Evolutionary conservation across 2,888 invertebrate genomes (phyloP), one percentile per base, ranked within the genome.

Genomic region (Drepana falcataria): DNA sequence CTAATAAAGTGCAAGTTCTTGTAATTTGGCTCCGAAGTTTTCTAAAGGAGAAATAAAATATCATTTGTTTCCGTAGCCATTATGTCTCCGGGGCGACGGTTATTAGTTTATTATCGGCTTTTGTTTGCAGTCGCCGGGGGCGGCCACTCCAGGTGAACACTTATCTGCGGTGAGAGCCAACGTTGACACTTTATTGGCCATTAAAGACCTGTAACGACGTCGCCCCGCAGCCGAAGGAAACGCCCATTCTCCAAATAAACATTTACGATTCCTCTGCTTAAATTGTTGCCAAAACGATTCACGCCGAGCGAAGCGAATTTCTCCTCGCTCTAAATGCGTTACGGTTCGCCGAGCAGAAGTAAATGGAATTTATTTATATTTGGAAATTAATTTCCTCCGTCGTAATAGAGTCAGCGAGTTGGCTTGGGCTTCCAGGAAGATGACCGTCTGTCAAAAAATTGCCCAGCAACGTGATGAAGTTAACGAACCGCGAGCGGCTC

Each of bases 361-460:
- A 85, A 89, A 87, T 79, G 77, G 78, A 86, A 87, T 88, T 87
- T 85, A 87, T 87, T 87, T 88, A 85, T 87, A 84, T 88, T 87
- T 79, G 78, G 69, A 81, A 83, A 86, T 86, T 87, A 84, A 87
- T 86, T 86, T 85, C 76, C 77, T 79, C 63, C 64, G 65, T 75
- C 75, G 71, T 83, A 83, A 85, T 83, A 73, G 73, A 83, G 79
- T 80, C 75, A 69, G 74, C 64, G 67, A 64, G 68, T 72, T 73
- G 78, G 65, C 74, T 77, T 76, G 73, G 64, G 73, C 76, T 71
- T 79, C 72, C 61, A 63, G 65, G 66, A 40, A 68, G 73, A 74
- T 78, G 76, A 77, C 73, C 69, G 73, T 69, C 69, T 62, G 68
- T 72, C 71, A 60, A 64, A 60, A 58, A 71, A 64, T 71, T 63